Base-by-base conservation (phyloP, 2,888 invertebrate species). In the Sphinx pinastri region DNA sequence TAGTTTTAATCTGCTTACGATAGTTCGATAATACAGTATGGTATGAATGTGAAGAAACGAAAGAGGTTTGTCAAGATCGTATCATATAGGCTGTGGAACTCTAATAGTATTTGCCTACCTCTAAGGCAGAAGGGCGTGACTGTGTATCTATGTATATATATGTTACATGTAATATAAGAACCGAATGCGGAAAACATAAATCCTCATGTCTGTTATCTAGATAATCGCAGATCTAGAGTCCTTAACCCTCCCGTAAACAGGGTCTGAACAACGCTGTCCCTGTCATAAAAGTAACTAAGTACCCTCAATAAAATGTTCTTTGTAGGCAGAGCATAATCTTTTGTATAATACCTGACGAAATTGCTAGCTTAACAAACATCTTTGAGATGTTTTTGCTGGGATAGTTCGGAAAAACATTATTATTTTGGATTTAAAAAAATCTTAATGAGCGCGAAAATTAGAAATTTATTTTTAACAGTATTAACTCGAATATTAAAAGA, bases 251-350 rank as follows among this genome's bases (percentile, higher is more conserved):
- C n/a, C 19, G n/a, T 67, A 67, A 67, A 67, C 31, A 52, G 31
- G 60, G 31, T 25, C 49, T 67, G 54, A 67, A 54, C 31, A 67
- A 52, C 52, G 38, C 54, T 38, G 16, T 19, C 55, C 59, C 31
- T 31, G 45, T 16, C 59, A 59, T 68, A 68, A 68, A 58, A 59
- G 3, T 68, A 68, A 68, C 68, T 68, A 68, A 68, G 31, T 59
- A 59, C 38, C 51, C 51, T 45, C 31, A 59, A 68, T 68, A 59
- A 68, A 68, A 68, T n/a, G 55, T 51, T 68, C 49, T 51, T 55
- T 49, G 58, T 13, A 31, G 38, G 14, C 25, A 25, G 25, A 67
- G 52, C 52, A 67, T 67, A 67, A 52, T 67, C 51, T 38, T 10
- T 2, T 52, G 67, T 67, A 25, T 54, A 63, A 67, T 38, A 51